A percentile compares a stretch with the other conserved stretches of the same genome.
Evolutionary conservation across 2,888 invertebrate species (phyloP).

Genomic region (Chouioia cunea): DNA sequence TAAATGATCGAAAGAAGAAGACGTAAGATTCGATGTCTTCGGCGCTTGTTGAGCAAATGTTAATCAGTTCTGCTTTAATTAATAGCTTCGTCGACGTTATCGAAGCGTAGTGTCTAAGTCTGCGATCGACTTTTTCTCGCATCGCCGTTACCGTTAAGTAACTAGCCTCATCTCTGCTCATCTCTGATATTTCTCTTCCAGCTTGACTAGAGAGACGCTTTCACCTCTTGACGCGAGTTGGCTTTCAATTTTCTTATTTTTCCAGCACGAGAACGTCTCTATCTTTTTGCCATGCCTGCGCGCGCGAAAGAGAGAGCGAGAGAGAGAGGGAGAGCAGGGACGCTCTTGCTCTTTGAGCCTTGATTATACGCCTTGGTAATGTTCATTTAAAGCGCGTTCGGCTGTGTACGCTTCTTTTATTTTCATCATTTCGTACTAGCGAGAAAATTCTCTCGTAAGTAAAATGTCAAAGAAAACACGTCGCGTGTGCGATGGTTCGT

Average conservation of each 20-base stretch:
- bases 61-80: slow-evolving; percentile 40
- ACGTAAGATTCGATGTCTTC: neutral
- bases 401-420: too few relatives aligned
- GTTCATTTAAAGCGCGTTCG: too few relatives aligned
- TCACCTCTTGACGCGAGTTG: neutral
- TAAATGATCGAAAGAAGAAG: too few relatives aligned
- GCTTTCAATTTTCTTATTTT: slow-evolving; percentile 25
- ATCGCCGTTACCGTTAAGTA: slow-evolving; percentile 25
- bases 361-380: too few relatives aligned
- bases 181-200: slow-evolving; percentile 34
- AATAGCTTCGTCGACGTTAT: slow-evolving; percentile 38
- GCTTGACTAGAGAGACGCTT: neutral
- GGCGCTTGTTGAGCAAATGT: slow-evolving; percentile 24
- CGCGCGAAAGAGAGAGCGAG: too few relatives aligned
- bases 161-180: slow-evolving; percentile 36
- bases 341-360: neutral
- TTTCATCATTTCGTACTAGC: too few relatives aligned
- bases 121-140: slow-evolving; percentile 30
- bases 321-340: too few relatives aligned
- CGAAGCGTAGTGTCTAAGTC: slow-evolving; percentile 15
- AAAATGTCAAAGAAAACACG: too few relatives aligned
- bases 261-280: neutral
- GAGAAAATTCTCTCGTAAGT: too few relatives aligned
- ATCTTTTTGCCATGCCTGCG: slow-evolving; percentile 26
- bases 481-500: too few relatives aligned